Percentiles rank a stretch among this genome's conserved stretches.
phyloP scores from a whole-genome alignment of 2,113 vertebrate species.

The Shinisaurus crocodilurus region DNA sequence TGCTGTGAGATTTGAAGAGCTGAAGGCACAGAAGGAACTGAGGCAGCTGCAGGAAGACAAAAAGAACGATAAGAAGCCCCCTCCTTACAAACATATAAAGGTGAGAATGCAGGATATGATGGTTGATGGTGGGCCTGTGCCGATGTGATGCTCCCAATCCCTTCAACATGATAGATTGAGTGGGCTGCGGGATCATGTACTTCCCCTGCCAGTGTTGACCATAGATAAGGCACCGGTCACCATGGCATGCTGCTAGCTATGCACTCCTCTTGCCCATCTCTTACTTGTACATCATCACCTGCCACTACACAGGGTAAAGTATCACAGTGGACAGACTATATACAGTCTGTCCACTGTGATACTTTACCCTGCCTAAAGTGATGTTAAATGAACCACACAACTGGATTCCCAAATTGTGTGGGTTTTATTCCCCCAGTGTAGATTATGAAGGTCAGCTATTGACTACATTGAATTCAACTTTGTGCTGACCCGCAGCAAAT shows the following conservation, averaged over 20 bases:
- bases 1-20: constrained; percentile 91
- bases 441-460: background rate
- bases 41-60: constrained; percentile 95
- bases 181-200: background rate
- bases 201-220: too few relatives aligned
- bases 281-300: background rate
- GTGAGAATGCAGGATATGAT: constrained; percentile 70
- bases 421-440: background rate
- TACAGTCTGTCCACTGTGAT: background rate
- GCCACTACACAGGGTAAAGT: too few relatives aligned
- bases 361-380: too few relatives aligned
- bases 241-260: background rate
- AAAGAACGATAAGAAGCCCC: constrained; percentile 96
- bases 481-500: background rate
- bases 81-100: constrained; percentile 97
- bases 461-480: background rate
- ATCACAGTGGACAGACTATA: too few relatives aligned
- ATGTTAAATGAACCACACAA: background rate
- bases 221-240: background rate
- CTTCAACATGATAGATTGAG: background rate
- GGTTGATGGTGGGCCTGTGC: background rate
- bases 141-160: too few relatives aligned
- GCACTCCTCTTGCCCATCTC: background rate
- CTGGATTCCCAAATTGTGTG: background rate
- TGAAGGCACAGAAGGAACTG: constrained; percentile 95